Evolutionary conservation across 1,140 invertebrate genomes (phyloP).

Genomic region (Leptoteleia sp.): DNA sequence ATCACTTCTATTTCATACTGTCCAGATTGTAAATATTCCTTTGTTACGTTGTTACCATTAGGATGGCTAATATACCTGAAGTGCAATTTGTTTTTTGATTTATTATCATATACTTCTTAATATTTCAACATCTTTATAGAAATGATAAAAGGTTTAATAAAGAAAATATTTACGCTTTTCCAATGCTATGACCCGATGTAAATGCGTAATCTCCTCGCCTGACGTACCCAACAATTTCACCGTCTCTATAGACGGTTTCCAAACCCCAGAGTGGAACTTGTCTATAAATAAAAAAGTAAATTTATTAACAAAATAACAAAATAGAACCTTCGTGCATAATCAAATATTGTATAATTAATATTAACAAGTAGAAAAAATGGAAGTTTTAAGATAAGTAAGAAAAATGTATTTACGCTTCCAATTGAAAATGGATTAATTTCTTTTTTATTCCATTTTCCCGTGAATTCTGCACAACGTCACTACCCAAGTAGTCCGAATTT

Average conservation of each 20-base stretch:
- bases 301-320: neutral
- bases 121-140: too few relatives aligned
- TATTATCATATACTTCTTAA: too few relatives aligned
- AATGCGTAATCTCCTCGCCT: constrained; percentile 91
- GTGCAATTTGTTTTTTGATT: too few relatives aligned
- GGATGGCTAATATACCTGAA: constrained; percentile 83
- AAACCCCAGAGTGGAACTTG: constrained; percentile 89
- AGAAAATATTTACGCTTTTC: constrained; percentile 85
- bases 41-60: constrained; percentile 82
- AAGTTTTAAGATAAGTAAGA: too few relatives aligned
- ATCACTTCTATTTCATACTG: constrained; percentile 90
- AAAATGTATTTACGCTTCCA: constrained; percentile 82
- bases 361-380: too few relatives aligned
- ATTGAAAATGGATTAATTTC: constrained; percentile 87
- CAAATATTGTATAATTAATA: too few relatives aligned
- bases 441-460: constrained; percentile 86
- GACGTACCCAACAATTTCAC: constrained; percentile 88
- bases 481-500: constrained; percentile 88
- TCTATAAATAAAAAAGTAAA: constrained; percentile 71
- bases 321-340: too few relatives aligned
- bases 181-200: constrained; percentile 86
- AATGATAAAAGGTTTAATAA: too few relatives aligned
- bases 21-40: constrained; percentile 86
- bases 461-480: constrained; percentile 85
- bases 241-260: constrained; percentile 91